Evolutionary conservation across 2,113 vertebrate species (phyloP).

Genomic region (Serinus canaria): DNA sequence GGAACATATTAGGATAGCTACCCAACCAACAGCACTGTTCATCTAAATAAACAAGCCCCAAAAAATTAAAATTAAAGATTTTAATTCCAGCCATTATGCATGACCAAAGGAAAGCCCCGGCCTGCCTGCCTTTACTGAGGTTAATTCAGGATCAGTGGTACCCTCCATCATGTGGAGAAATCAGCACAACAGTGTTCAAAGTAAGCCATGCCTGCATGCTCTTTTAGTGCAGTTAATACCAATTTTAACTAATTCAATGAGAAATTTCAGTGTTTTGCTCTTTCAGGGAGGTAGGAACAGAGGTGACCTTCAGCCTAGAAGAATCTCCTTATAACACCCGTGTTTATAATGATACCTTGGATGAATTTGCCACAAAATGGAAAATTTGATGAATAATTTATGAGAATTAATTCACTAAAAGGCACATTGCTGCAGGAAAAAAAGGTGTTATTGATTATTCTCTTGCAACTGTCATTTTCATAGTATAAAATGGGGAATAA

Average conservation of each 20-base stretch:
- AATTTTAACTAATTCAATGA: neutral
- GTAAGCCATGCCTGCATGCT: neutral
- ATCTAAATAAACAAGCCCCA: neutral
- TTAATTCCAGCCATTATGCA: neutral
- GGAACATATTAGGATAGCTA: neutral
- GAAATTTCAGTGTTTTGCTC: neutral
- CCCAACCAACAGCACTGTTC: neutral
- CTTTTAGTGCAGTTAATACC: neutral
- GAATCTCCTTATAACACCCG: neutral
- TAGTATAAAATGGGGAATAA: neutral
- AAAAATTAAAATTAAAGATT: neutral
- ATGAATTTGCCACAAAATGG: neutral
- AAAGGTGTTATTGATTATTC: neutral
- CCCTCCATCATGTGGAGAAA: neutral
- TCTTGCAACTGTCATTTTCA: neutral
- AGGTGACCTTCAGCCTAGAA: neutral
- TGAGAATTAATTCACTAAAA: neutral
- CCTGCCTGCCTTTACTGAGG: neutral
- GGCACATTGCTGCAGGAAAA: neutral
- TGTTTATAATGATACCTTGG: neutral
- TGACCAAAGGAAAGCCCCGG: fast-evolving
- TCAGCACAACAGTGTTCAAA: neutral
- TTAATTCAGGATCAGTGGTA: neutral
- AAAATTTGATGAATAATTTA: neutral
- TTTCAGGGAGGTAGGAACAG: neutral